Evolutionary conservation across 2,797 vertebrate genomes (phyloP).

Genomic region (Phrynocephalus guinanensis): DNA sequence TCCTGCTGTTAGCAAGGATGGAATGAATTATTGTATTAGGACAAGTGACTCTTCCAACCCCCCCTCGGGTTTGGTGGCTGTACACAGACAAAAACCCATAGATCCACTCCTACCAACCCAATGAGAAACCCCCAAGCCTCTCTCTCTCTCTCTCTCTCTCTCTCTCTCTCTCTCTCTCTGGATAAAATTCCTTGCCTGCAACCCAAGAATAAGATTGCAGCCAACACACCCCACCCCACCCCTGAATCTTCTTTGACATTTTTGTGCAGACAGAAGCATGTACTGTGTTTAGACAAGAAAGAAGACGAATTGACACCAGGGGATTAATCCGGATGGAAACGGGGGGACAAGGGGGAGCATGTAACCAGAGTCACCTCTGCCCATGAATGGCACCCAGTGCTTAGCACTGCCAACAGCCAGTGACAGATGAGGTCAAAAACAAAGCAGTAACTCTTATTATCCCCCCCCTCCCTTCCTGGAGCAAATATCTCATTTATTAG

Average conservation of each 20-base stretch:
- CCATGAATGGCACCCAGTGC: not conserved
- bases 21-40: too few species aligned
- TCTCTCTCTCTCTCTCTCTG: too few species aligned
- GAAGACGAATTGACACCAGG: not conserved
- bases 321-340: not conserved
- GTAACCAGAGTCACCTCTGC: conserved; percentile 3
- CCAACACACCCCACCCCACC: too few species aligned
- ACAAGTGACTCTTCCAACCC: too few species aligned
- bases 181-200: too few species aligned
- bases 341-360: not conserved
- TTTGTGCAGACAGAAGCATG: not conserved
- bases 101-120: too few species aligned
- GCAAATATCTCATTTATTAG: conserved; percentile 20
- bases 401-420: conserved; percentile 19
- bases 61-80: too few species aligned
- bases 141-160: too few species aligned
- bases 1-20: too few species aligned
- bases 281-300: not conserved
- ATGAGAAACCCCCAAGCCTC: too few species aligned
- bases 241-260: not conserved
- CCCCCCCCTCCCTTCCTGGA: not conserved
- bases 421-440: conserved; percentile 46
- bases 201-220: too few species aligned
- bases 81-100: too few species aligned
- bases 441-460: not conserved